Base-by-base conservation (phyloP, 2,797 vertebrate species). In the Pseudomugil tenellus region DNA sequence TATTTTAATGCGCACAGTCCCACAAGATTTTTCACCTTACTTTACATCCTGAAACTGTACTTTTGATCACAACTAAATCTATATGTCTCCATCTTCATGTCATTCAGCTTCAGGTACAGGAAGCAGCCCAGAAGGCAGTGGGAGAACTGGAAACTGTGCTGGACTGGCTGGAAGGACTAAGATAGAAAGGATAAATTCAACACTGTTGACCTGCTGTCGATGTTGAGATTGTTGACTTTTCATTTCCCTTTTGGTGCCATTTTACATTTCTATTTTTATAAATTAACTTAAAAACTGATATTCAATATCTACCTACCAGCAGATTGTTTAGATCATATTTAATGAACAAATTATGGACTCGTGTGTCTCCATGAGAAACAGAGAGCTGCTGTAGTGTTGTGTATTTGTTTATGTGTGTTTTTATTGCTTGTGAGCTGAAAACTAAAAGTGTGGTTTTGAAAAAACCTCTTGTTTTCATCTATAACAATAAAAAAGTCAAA, bases 101-200 rank as follows among this genome's bases (percentile, higher is more conserved):
- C n/a, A 5, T 29, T 70, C 84, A 95, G 93, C 67, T 95, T 5
- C 74, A 91, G 58, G 48, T 71, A 0, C 58, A 32, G 34, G 78
- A 80, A 66, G 93, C 89, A 0, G 80, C 87, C 0, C 69, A 74
- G 53, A 95, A 95, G 67, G 94, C 93, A 0, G 73, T 95, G 6
- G 93, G 92, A 13, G 94, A 95, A 64, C 83, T 95, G 88, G 86
- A 88, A 73, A 91, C 84, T 0, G 74, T 94, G 16, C 78, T 95
- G 81, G 89, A 90, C 12, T 95, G 93, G 93, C 67, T 94, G 61
- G 90, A 93, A 6, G 58, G 28, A n/a, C 80, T 90, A 11, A 52
- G 52, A 34, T 62, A 65, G 4, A 72, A n/a, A 57, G 58, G 43
- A 35, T 43, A 31, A 41, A 34, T 0, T 12, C 21, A 14, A 60